phyloP scores from a whole-genome alignment of 2,113 vertebrate genomes.

The Damaliscus lunatus region DNA sequence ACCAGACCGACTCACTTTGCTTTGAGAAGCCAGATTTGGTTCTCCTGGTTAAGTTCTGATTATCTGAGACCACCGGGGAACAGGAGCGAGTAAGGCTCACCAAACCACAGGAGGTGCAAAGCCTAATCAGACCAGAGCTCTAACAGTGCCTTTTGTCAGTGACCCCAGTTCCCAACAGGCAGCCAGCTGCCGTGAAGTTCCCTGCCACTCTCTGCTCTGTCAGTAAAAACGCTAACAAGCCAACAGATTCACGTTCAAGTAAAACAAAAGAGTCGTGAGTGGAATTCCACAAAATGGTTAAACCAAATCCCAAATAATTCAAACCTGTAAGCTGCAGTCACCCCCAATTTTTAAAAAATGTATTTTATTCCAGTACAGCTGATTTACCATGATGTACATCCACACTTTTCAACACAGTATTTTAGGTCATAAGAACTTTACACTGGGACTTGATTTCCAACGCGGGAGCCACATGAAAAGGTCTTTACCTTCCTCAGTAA shows the following conservation, averaged over 20 bases:
- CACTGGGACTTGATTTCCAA: not conserved
- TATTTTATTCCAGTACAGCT: not conserved
- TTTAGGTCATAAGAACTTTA: not conserved
- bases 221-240: not conserved
- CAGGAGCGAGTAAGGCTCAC: rapidly evolving
- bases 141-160: rapidly evolving
- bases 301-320: not conserved
- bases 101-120: rapidly evolving
- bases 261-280: not conserved
- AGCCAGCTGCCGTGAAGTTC: not conserved
- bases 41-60: not conserved
- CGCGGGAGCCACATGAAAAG: not conserved
- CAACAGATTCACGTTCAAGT: too few relatives aligned
- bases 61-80: not conserved
- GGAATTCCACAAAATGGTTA: not conserved
- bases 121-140: rapidly evolving
- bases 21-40: not conserved
- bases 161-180: not conserved
- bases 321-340: not conserved
- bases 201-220: not conserved
- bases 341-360: not conserved
- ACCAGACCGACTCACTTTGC: not conserved
- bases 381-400: not conserved
- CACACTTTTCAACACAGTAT: not conserved
- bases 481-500: not conserved